Evolutionary conservation across 1,140 invertebrate genomes (phyloP).

Genomic region (Anthonomus grandis): DNA sequence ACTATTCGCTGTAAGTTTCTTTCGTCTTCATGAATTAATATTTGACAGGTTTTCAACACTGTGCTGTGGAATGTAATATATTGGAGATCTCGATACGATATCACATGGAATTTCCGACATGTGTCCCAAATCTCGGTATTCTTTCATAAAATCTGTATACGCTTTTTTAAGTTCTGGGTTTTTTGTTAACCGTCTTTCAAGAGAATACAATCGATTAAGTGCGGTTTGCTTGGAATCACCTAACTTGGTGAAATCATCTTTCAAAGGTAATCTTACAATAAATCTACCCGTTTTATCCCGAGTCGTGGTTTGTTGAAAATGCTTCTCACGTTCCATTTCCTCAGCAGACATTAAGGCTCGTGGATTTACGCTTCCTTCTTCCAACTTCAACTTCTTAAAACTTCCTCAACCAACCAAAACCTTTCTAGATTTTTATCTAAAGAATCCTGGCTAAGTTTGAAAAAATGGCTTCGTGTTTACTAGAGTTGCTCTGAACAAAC

Average conservation of each 20-base stretch:
- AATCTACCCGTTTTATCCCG: conserved; percentile 19
- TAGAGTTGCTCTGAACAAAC: neutral
- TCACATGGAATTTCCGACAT: conserved; percentile 32
- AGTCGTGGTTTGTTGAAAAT: conserved; percentile 16
- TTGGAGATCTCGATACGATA: conserved; percentile 5
- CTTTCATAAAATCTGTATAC: conserved; percentile 44
- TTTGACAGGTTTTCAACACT: conserved; percentile 43
- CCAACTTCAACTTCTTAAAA: too few relatives aligned
- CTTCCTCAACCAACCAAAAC: conserved; percentile 18
- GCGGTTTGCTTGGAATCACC: conserved; percentile 32
- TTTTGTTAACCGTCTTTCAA: conserved; percentile 25
- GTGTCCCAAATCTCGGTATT: conserved; percentile 46
- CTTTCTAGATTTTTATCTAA: conserved; percentile 10
- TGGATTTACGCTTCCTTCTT: neutral
- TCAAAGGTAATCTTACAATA: conserved; percentile 24
- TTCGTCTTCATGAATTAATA: conserved; percentile 38
- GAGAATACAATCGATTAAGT: conserved; percentile 23
- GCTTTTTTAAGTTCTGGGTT: conserved; percentile 29
- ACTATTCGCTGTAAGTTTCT: conserved; percentile 44
- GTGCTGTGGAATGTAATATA: conserved; percentile 44
- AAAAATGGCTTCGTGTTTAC: too few relatives aligned
- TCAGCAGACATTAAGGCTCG: conserved; percentile 10
- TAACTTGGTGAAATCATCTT: conserved; percentile 11
- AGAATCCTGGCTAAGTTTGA: conserved; percentile 7
- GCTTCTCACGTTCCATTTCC: conserved; percentile 24